These are phyloP conservation scores for Parazoanthus darwini DNA, from an alignment of 92 coral and sea anemone species.

Conservation along the genomic window DNA sequence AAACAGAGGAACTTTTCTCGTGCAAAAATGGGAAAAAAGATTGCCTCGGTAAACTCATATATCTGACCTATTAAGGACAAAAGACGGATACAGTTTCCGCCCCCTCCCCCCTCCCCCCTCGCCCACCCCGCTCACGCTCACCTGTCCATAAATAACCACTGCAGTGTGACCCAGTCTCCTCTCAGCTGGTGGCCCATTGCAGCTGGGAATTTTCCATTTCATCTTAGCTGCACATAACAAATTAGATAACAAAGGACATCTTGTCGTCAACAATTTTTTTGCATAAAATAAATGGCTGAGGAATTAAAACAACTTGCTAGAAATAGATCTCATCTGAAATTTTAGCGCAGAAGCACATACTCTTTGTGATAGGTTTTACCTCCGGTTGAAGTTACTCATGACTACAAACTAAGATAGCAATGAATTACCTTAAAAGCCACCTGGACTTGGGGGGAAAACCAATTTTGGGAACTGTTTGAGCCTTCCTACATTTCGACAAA, in stretches of 20 bases:
- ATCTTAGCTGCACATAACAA: conserved; percentile 41
- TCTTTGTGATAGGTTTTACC: no score
- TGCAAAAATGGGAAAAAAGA: not conserved
- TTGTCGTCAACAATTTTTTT: no score
- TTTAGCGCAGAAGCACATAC: no score
- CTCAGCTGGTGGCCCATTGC: conserved; percentile 67
- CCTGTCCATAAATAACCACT: conserved; percentile 82
- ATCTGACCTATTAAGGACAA: not conserved
- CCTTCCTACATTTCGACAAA: no score
- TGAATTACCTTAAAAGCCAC: no score
- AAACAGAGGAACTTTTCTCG: not conserved
- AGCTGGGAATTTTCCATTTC: conserved; percentile 81
- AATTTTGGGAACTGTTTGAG: no score
- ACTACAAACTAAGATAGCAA: no score
- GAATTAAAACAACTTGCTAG: no score
- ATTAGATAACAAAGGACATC: not conserved
- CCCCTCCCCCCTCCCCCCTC: not conserved
- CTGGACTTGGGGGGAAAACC: no score
- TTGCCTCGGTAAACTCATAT: not conserved
- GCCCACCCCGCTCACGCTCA: conserved; percentile 6
- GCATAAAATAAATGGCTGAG: no score
- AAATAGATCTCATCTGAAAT: no score
- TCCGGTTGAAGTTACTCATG: no score
- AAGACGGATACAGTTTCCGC: not conserved
- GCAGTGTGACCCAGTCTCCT: conserved; percentile 81